Evolutionary conservation across 1,140 invertebrate species (phyloP), one percentile per base, ranked within the genome.

Genomic region (Alviniconcha marisindica): DNA sequence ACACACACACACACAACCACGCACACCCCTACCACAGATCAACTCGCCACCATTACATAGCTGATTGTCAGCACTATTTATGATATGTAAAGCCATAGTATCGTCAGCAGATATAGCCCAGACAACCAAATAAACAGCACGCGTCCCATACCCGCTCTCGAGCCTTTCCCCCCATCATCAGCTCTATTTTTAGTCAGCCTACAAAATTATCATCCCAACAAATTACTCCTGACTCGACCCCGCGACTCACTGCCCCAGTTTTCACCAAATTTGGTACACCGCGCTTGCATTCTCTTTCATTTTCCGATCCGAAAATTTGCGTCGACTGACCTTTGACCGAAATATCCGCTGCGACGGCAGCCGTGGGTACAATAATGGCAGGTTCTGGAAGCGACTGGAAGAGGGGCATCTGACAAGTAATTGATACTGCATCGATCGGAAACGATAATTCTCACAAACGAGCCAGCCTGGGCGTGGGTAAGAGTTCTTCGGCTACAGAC

Each of bases 241-340:
- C 14, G 1, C 2, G 42, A 15, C 7, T 28, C 15, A 2, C 21
- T 18, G 56, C 40, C 60, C 60, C 4, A 10, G 4, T n/a, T n/a
- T 24, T n/a, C 60, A 4, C 60, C 24, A n/a, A 63, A 63, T 24
- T 24, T 24, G 5, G 60, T 7, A 7, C 28, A 5, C 10, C 21
- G 5, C 60, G 21, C 21, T 63, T 63, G 60, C 60, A 12, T 63
- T 63, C 60, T 63, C 60, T 24, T 63, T 31, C 21, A n/a, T 63
- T 63, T 63, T 63, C 60, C 60, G 60, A 63, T 63, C 60, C 60
- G 10, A 24, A 63, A 63, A 63, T 63, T 63, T 63, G 60, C 60
- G 10, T 5, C 60, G 10, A n/a, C 60, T 63, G 60, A 63, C 60
- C 60, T 63, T 63, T 63, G 60, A 24, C 60, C 60, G 21, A 63